phyloP scores from a whole-genome alignment of 2,113 vertebrate species.

The Orycteropus afer region DNA sequence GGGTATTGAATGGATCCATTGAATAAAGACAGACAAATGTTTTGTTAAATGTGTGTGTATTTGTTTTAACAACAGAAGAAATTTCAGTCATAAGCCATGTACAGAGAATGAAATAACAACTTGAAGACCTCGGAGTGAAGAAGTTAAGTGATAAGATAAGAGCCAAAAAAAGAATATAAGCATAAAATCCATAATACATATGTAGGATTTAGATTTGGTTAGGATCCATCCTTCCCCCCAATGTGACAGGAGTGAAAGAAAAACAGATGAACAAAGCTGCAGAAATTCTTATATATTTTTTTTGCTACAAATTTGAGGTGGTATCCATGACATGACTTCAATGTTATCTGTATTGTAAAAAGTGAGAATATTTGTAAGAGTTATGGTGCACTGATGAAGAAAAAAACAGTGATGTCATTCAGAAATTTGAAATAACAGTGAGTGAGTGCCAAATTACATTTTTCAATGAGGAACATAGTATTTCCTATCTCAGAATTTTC shows the following conservation, averaged over 20 bases:
- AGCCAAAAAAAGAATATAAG: neutral
- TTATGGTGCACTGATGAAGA: neutral
- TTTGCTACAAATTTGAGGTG: neutral
- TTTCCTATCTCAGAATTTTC: neutral
- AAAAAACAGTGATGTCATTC: neutral
- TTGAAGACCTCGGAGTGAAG: neutral
- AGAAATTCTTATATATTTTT: neutral
- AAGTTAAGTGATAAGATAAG: neutral
- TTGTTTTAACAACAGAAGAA: neutral
- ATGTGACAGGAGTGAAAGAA: neutral
- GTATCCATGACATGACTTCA: neutral
- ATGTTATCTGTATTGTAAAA: neutral
- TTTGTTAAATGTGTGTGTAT: neutral
- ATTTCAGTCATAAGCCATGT: neutral
- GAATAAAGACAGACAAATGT: neutral
- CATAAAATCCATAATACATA: neutral
- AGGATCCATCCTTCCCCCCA: neutral
- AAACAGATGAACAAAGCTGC: neutral
- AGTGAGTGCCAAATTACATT: neutral
- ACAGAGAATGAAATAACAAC: neutral
- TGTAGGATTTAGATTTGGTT: neutral
- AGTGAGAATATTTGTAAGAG: neutral
- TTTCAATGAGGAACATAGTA: accelerated
- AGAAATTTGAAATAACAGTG: neutral
- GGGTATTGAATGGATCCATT: no score